Conservation (phyloP, 2,113 vertebrate genomes). For the human (Homo sapiens) region DNA sequence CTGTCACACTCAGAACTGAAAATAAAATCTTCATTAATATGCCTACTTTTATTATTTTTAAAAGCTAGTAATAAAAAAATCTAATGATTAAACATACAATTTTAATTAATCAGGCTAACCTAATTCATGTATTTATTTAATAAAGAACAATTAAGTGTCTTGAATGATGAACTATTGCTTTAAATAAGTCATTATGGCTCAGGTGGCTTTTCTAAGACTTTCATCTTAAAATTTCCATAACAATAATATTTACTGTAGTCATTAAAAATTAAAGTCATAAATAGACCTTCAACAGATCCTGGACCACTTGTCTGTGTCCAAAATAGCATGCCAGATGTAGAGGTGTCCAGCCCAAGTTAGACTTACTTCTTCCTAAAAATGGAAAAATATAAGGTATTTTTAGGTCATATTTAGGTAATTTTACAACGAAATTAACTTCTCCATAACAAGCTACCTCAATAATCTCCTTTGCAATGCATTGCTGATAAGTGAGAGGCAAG, state of each 20-base stretch:
- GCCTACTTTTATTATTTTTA: neutral
- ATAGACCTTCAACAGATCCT: conserved; percentile 92
- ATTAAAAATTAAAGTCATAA: conserved; percentile 52
- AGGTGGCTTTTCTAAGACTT: neutral
- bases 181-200: neutral
- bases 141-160: neutral
- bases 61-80: neutral
- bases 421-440: conserved; percentile 7
- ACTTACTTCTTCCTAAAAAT: conserved; percentile 87
- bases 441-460: neutral
- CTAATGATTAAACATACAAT: neutral
- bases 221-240: neutral
- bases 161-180: neutral
- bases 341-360: conserved; percentile 91
- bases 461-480: neutral
- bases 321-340: conserved; percentile 94
- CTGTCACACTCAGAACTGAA: conserved; percentile 16
- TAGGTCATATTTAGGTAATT: neutral
- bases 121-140: neutral
- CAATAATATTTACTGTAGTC: neutral
- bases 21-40: neutral
- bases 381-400: conserved; percentile 10
- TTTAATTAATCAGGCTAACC: neutral
- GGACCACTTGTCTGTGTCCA: conserved; percentile 90
- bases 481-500: neutral